phyloP scores from a whole-genome alignment of 1,140 invertebrate genomes.

The Brachionus paranguensis region DNA sequence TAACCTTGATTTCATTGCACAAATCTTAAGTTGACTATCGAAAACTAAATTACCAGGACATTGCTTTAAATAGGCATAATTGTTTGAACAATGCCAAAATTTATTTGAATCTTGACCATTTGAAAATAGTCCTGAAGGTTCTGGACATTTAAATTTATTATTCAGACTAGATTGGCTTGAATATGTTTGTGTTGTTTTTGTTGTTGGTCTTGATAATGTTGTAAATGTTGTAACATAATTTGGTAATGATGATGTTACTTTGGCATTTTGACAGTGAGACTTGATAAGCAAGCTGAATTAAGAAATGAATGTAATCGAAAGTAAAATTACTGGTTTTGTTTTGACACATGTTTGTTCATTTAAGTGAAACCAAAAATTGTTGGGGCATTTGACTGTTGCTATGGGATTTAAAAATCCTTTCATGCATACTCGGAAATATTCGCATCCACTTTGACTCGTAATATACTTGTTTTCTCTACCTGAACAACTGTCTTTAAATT shows the following conservation, averaged over 20 bases:
- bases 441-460: neutral
- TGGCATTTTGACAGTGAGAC: neutral
- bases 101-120: neutral
- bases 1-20: neutral
- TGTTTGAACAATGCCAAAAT: constrained; percentile 27
- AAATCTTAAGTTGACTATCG: neutral
- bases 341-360: neutral
- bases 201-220: too few species aligned
- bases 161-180: neutral
- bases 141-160: neutral
- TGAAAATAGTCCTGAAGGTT: neutral
- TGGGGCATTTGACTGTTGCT: neutral
- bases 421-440: neutral
- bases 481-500: neutral
- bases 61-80: neutral
- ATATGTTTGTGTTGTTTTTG: neutral
- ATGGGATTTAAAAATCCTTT: neutral
- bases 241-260: neutral
- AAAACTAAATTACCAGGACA: constrained; percentile 24
- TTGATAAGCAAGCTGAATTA: neutral
- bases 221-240: neutral
- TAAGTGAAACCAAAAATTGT: neutral
- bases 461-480: neutral
- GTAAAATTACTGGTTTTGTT: neutral
- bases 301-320: neutral